A percentile compares a stretch with the other conserved stretches of the same genome.
Conservation (phyloP, 2,888 invertebrate species). For the Cheilosia soror region DNA sequence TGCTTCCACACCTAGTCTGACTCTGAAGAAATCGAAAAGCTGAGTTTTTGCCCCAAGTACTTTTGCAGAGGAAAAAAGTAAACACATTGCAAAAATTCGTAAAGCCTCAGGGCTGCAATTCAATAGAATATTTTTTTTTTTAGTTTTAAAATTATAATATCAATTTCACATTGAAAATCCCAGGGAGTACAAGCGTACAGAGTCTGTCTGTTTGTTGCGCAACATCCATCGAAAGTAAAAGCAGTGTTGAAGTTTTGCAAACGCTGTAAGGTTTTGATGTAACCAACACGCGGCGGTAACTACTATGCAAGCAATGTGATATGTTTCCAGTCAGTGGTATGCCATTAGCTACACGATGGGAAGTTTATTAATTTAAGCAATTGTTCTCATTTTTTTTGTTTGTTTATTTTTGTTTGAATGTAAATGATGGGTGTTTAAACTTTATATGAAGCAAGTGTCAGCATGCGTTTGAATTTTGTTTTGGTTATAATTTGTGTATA, state of each 20-base stretch:
- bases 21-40: conserved; percentile 18
- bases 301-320: conserved; percentile 26
- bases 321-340: conserved; percentile 12
- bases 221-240: conserved; percentile 54
- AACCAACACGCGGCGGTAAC: conserved; percentile 20
- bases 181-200: conserved; percentile 13
- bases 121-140: conserved; percentile 1
- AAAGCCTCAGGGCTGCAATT: conserved; percentile 7
- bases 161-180: conserved; percentile 27
- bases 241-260: conserved; percentile 41
- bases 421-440: not conserved
- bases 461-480: no score
- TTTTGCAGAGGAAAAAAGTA: conserved; percentile 21
- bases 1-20: conserved; percentile 35
- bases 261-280: conserved; percentile 31
- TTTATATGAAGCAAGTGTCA: no score
- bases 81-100: conserved; percentile 7
- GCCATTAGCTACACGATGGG: conserved; percentile 20
- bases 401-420: not conserved
- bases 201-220: conserved; percentile 13
- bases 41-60: conserved; percentile 5
- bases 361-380: conserved; percentile 13
- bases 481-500: no score
- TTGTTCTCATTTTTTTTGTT: conserved; percentile 14
- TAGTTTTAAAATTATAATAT: conserved; percentile 6